Evolutionary conservation across 2,797 vertebrate species (phyloP).

Genomic region (Alca torda): DNA sequence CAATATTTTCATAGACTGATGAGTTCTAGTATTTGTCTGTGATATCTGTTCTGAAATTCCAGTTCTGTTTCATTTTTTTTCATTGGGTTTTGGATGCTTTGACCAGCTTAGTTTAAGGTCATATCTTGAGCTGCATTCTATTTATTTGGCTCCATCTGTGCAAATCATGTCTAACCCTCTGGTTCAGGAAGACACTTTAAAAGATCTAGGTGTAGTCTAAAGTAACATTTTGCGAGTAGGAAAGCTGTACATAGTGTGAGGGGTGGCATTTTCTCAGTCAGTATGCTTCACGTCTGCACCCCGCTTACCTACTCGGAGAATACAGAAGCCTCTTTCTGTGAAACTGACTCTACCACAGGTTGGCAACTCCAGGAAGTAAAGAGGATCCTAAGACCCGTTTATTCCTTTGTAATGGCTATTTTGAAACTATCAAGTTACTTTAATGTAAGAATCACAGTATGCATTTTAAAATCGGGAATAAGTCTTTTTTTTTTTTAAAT

Average conservation of each 20-base stretch:
- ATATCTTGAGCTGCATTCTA: not conserved
- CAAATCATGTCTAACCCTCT: not conserved
- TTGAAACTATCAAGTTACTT: not conserved
- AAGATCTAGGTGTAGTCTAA: not conserved
- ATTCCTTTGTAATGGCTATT: not conserved
- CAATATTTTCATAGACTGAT: not conserved
- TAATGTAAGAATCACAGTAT: not conserved
- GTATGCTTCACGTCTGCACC: not conserved
- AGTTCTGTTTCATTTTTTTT: not conserved
- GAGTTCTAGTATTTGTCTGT: not conserved
- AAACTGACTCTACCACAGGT: not conserved
- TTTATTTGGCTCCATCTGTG: not conserved
- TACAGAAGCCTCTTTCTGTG: not conserved
- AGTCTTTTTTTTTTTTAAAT: not conserved
- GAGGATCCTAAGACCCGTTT: not conserved
- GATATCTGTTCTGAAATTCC: not conserved
- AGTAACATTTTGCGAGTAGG: not conserved
- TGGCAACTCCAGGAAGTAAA: not conserved
- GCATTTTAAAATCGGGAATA: not conserved
- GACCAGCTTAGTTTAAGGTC: not conserved
- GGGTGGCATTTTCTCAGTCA: not conserved
- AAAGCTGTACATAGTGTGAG: not conserved
- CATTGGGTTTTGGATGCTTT: not conserved
- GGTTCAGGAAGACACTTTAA: not conserved
- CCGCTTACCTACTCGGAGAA: not conserved